phyloP scores from a whole-genome alignment of 1,140 invertebrate genomes.

The Pseudobourletiella spinata region DNA sequence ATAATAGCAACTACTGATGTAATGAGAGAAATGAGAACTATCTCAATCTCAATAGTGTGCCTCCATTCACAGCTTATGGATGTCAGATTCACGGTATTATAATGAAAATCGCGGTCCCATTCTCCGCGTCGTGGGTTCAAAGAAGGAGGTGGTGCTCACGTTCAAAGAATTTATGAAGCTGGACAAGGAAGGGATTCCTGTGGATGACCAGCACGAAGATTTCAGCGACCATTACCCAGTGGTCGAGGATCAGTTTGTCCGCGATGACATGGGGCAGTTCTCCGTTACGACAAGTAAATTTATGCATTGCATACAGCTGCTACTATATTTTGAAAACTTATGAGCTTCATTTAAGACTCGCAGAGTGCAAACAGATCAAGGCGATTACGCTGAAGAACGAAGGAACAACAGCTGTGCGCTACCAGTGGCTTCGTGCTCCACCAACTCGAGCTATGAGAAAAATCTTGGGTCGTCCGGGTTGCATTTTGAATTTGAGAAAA shows the following conservation, averaged over 20 bases:
- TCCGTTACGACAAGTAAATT: constrained; percentile 10
- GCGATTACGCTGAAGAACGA: constrained; percentile 18
- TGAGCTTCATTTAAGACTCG: too few species aligned
- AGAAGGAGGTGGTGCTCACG: background rate
- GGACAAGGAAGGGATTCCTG: background rate
- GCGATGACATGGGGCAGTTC: constrained; percentile 3
- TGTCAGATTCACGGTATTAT: background rate
- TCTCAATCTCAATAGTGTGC: background rate
- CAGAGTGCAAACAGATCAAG: constrained; percentile 19
- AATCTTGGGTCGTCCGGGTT: constrained; percentile 6
- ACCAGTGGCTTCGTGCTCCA: constrained; percentile 23
- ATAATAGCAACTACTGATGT: background rate
- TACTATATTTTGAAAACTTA: too few species aligned
- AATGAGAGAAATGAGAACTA: background rate
- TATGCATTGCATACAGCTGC: background rate
- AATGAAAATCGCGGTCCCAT: constrained; percentile 6
- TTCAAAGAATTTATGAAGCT: background rate
- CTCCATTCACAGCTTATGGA: background rate
- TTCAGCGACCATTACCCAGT: background rate
- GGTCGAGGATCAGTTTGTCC: background rate
- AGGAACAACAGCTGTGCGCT: constrained; percentile 24
- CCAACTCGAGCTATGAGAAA: constrained; percentile 14
- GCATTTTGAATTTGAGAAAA: constrained; percentile 2
- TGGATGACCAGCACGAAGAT: background rate
- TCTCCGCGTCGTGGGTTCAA: background rate